A percentile compares a stretch with the other conserved stretches of the same genome.
Evolutionary conservation across 2,797 vertebrate genomes (phyloP).

Genomic region (Crax fasciolata): DNA sequence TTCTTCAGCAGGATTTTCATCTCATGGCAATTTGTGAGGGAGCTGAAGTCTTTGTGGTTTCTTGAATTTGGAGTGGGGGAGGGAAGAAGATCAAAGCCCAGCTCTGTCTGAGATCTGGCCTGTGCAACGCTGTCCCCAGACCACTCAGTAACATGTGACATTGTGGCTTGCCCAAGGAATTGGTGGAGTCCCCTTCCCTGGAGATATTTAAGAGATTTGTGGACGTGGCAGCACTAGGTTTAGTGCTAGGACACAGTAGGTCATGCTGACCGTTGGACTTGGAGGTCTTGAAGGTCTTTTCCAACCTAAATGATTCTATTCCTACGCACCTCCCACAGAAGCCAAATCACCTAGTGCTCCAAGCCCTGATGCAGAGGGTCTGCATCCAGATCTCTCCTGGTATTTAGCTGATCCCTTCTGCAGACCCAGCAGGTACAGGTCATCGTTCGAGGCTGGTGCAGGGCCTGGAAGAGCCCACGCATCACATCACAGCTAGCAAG

Average conservation of each 20-base stretch:
- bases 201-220: background rate
- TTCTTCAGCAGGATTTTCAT: constrained; percentile 51
- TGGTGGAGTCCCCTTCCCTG: background rate
- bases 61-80: background rate
- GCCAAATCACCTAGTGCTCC: background rate
- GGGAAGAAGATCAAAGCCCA: constrained; percentile 38
- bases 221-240: no score
- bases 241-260: background rate
- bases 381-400: background rate
- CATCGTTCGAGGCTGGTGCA: background rate
- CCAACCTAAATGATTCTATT: background rate
- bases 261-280: background rate
- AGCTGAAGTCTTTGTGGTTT: constrained; percentile 49
- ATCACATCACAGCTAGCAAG: background rate
- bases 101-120: constrained; percentile 30
- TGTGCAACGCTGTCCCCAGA: background rate
- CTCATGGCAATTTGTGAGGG: constrained; percentile 27
- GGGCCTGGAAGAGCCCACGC: background rate
- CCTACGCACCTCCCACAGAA: accelerated
- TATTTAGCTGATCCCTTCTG: background rate
- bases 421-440: background rate
- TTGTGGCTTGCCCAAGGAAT: background rate
- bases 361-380: background rate
- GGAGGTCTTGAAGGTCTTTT: background rate
- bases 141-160: constrained; percentile 2